Percentiles rank a stretch among this genome's conserved stretches.
phyloP scores from a whole-genome alignment of 1,140 invertebrate species.

The Drosophila hydei region DNA sequence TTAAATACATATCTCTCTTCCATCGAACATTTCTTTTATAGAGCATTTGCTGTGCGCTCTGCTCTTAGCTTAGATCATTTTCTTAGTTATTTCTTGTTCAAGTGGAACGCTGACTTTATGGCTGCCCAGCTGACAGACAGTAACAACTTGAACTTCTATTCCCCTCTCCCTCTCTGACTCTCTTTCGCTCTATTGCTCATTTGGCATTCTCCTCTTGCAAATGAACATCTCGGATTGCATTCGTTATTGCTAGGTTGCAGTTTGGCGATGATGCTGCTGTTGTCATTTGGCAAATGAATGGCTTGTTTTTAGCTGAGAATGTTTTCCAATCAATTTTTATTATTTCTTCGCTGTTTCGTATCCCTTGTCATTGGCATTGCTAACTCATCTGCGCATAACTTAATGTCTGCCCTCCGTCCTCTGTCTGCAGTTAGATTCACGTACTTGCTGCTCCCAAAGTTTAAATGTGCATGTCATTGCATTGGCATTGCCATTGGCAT shows the following conservation, averaged over 20 bases:
- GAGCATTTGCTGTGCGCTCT: background rate
- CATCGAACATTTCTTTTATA: background rate
- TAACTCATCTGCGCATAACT: constrained; percentile 84
- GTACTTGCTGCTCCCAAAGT: constrained; percentile 20
- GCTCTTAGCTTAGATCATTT: background rate
- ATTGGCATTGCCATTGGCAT: constrained; percentile 35
- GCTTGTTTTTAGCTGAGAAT: constrained; percentile 77
- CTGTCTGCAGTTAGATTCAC: constrained; percentile 11
- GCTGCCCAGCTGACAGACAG: constrained; percentile 49
- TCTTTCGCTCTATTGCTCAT: constrained; percentile 7
- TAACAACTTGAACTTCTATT: constrained; percentile 66
- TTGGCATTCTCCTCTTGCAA: constrained; percentile 7
- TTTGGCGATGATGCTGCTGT: constrained; percentile 70
- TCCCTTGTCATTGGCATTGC: constrained; percentile 74
- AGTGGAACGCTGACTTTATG: constrained; percentile 58
- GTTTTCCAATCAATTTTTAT: constrained; percentile 84
- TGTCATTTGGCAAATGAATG: constrained; percentile 80
- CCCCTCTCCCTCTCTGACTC: constrained; percentile 8
- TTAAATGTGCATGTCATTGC: constrained; percentile 80
- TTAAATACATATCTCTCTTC: background rate
- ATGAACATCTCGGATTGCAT: constrained; percentile 60
- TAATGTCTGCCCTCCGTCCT: constrained; percentile 58
- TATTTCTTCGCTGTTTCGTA: constrained; percentile 44
- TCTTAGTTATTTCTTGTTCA: constrained; percentile 28
- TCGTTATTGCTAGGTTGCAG: constrained; percentile 67